These are phyloP conservation scores for Sternotherus odoratus DNA, from an alignment of 2,797 vertebrate genomes.

Conservation along the genomic window DNA sequence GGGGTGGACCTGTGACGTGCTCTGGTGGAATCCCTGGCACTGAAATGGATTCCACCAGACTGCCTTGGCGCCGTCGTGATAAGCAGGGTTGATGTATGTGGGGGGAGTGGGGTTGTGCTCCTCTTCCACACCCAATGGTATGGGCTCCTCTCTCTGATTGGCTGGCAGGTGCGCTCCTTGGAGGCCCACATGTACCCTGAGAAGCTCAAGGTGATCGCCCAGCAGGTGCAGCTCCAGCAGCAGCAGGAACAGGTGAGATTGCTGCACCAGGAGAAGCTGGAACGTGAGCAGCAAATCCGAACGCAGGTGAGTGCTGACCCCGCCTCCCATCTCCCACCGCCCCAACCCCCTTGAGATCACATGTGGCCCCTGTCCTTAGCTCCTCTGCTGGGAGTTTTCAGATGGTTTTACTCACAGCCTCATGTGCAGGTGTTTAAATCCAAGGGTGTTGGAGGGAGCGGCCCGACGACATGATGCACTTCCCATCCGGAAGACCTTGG, in stretches of 20 bases:
- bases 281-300: constrained; percentile 86
- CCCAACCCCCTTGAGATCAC: not conserved
- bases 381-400: fast-evolving
- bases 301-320: constrained; percentile 84
- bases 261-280: constrained; percentile 87
- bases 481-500: not conserved
- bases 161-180: constrained; percentile 88
- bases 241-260: constrained; percentile 90
- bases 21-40: not conserved
- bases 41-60: no score
- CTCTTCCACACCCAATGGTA: fast-evolving
- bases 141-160: not conserved
- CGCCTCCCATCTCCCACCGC: not conserved
- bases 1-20: not conserved
- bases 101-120: not conserved
- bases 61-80: fast-evolving
- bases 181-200: constrained; percentile 97
- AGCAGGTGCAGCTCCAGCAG: constrained; percentile 94
- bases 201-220: constrained; percentile 94
- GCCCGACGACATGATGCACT: fast-evolving
- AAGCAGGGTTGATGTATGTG: fast-evolving
- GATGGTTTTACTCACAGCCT: not conserved
- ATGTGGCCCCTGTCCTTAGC: not conserved
- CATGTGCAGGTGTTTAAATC: fast-evolving
- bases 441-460: fast-evolving